These are phyloP conservation scores for Orientallactaga sibirica DNA, from an alignment of 2,797 vertebrate genomes.

Conservation along the genomic window DNA sequence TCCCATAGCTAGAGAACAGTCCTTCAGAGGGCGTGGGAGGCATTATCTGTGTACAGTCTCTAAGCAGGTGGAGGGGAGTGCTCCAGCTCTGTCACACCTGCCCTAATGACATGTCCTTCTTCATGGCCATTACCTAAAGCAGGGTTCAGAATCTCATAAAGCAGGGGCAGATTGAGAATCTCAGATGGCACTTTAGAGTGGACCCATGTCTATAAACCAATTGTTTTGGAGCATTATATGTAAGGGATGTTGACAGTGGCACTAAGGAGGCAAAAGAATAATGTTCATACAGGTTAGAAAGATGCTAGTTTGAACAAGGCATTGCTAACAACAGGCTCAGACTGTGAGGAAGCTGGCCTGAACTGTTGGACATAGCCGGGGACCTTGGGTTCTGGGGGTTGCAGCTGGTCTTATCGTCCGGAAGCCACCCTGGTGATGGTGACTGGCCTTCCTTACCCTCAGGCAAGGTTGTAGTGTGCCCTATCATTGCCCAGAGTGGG, in stretches of 20 bases:
- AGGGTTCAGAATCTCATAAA: background rate
- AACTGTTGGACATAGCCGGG: no score
- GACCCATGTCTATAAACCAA: background rate
- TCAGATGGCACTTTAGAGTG: background rate
- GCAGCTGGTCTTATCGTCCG: no score
- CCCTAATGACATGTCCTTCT: background rate
- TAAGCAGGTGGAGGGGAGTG: rapidly evolving
- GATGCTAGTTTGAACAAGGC: background rate
- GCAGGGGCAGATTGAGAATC: background rate
- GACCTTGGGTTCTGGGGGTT: no score
- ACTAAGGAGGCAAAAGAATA: background rate
- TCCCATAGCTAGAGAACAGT: background rate
- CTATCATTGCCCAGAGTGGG: no score
- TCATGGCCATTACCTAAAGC: background rate
- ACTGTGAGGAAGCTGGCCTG: no score
- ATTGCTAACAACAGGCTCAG: no score
- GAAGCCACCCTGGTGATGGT: no score
- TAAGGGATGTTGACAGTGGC: background rate
- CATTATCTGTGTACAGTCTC: background rate
- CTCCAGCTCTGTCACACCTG: rapidly evolving
- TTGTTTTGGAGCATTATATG: background rate
- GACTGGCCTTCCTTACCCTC: no score
- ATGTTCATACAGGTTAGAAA: background rate
- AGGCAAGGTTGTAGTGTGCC: no score
- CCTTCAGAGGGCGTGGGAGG: background rate